These are phyloP conservation scores for Clarias fuscus DNA, from an alignment of 2,797 vertebrate genomes.

Conservation along the genomic window DNA sequence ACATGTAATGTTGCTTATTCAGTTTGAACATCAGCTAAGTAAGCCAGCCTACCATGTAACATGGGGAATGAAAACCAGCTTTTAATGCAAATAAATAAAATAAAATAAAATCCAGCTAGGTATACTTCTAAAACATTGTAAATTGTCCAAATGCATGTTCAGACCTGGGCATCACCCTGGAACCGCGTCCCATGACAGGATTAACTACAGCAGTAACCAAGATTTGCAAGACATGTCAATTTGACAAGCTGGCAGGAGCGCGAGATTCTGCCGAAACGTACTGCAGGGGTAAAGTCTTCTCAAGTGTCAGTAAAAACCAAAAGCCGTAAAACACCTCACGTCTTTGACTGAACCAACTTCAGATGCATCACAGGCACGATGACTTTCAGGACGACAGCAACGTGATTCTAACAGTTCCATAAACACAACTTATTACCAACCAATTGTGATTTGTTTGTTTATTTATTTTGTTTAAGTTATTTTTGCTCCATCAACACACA, in stretches of 20 bases:
- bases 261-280: slow-evolving; percentile 22
- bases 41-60: background rate
- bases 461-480: too few relatives aligned
- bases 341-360: slow-evolving; percentile 25
- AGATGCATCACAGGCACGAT: too few relatives aligned
- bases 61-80: background rate
- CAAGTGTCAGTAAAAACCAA: slow-evolving; percentile 23
- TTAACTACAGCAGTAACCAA: slow-evolving; percentile 17
- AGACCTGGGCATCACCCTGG: slow-evolving; percentile 19
- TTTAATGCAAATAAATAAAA: background rate
- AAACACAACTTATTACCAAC: too few relatives aligned
- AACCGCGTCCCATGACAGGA: slow-evolving; percentile 25
- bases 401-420: too few relatives aligned
- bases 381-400: too few relatives aligned
- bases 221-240: slow-evolving; percentile 2
- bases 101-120: background rate
- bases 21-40: slow-evolving; percentile 12
- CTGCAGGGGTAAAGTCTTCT: slow-evolving; percentile 11
- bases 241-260: slow-evolving; percentile 36
- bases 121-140: background rate
- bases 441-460: too few relatives aligned
- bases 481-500: too few relatives aligned
- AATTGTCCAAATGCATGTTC: slow-evolving; percentile 22
- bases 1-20: slow-evolving; percentile 31
- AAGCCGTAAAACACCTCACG: slow-evolving; percentile 4